phyloP scores from a whole-genome alignment of 92 coral and sea anemone genomes.

The Palythoa grandiflora region DNA sequence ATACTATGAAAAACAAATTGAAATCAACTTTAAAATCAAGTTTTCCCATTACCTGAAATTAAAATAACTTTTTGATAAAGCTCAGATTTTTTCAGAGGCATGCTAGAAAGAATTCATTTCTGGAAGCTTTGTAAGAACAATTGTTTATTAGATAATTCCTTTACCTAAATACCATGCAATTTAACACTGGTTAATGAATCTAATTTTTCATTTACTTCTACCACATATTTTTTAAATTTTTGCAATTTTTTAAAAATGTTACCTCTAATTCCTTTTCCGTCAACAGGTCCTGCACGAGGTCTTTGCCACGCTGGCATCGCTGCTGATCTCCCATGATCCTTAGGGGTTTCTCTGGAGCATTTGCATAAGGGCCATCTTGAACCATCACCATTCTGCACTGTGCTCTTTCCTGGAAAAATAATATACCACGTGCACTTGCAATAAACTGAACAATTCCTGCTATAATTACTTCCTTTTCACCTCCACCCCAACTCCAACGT shows the following conservation, averaged over 20 bases:
- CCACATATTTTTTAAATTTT: neutral
- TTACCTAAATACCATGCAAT: neutral
- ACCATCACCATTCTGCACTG: conserved; percentile 99
- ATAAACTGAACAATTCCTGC: neutral
- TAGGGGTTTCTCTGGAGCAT: conserved; percentile 97
- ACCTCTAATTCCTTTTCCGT: conserved; percentile 99
- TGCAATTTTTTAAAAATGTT: neutral
- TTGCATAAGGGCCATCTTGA: conserved; percentile 93
- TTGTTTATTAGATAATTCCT: too few relatives aligned
- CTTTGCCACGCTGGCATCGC: conserved; percentile 95
- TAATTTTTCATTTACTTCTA: too few relatives aligned
- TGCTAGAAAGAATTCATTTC: too few relatives aligned
- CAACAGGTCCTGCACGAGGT: conserved; percentile 92
- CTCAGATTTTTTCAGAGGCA: too few relatives aligned
- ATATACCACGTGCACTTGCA: neutral
- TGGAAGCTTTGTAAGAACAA: too few relatives aligned
- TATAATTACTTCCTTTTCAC: neutral
- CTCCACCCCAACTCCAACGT: neutral
- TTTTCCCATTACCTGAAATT: too few relatives aligned
- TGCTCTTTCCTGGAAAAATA: conserved; percentile 84
- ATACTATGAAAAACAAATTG: too few relatives aligned
- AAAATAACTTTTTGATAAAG: too few relatives aligned
- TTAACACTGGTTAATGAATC: neutral
- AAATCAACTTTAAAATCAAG: too few relatives aligned
- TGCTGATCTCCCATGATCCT: conserved; percentile 96